A percentile compares a stretch with the other conserved stretches of the same genome.
Conservation (phyloP, 1,140 invertebrate genomes). For the Globodera rostochiensis region DNA sequence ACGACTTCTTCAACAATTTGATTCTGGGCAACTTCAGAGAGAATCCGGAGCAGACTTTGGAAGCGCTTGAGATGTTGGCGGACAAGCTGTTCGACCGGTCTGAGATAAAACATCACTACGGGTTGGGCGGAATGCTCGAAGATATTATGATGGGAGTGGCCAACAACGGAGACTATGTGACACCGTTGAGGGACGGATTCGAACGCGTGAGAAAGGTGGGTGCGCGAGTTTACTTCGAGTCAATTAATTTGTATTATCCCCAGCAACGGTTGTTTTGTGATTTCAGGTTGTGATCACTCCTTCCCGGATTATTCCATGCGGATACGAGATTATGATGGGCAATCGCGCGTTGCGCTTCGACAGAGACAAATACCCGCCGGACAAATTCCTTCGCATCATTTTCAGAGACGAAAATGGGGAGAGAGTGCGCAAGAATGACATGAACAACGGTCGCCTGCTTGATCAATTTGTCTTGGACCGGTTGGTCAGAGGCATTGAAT, state of each 20-base stretch:
- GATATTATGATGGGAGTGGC: slow-evolving; percentile 6
- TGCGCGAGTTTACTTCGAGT: no score
- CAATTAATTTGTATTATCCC: neutral
- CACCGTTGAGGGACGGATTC: slow-evolving; percentile 21
- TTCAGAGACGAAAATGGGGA: slow-evolving; percentile 43
- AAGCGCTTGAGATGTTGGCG: slow-evolving; percentile 25
- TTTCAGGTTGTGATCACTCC: slow-evolving; percentile 50
- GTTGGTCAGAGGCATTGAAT: slow-evolving; percentile 30
- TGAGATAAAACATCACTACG: neutral
- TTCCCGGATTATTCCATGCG: slow-evolving; percentile 30
- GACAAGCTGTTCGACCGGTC: slow-evolving; percentile 15
- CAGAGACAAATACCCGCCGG: slow-evolving; percentile 33
- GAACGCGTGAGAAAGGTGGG: slow-evolving; percentile 15
- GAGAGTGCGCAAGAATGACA: slow-evolving; percentile 15
- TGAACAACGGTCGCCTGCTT: slow-evolving; percentile 26
- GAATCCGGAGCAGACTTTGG: neutral
- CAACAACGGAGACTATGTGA: neutral
- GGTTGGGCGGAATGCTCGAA: slow-evolving; percentile 14
- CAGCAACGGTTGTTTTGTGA: neutral
- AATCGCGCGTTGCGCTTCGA: slow-evolving; percentile 48
- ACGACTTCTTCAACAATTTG: slow-evolving; percentile 6
- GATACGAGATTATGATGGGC: slow-evolving; percentile 48
- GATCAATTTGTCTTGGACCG: slow-evolving; percentile 25
- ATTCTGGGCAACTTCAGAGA: neutral
- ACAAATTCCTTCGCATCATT: slow-evolving; percentile 40